phyloP scores from a whole-genome alignment of 2,113 vertebrate genomes.

The Rhynchopsitta pachyrhyncha region DNA sequence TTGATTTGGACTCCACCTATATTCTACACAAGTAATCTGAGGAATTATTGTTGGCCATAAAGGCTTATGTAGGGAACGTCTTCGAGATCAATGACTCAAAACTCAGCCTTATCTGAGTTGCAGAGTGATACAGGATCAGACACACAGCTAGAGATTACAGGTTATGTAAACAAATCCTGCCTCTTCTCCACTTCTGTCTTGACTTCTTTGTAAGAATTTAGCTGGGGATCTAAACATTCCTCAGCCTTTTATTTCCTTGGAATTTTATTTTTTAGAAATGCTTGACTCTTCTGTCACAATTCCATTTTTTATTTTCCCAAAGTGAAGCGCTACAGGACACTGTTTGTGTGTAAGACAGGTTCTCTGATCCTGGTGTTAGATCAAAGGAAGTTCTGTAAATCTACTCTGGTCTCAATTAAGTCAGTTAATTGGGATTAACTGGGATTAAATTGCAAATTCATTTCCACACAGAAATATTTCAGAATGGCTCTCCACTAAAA shows the following conservation, averaged over 20 bases:
- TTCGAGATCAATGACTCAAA: background rate
- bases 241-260: background rate
- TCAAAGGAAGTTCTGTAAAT: background rate
- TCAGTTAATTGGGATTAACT: background rate
- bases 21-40: background rate
- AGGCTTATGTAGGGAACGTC: background rate
- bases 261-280: background rate
- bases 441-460: background rate
- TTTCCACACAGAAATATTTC: background rate
- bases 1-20: background rate
- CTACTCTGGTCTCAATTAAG: background rate
- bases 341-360: background rate
- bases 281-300: background rate
- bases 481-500: background rate
- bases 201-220: background rate
- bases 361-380: background rate
- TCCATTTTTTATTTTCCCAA: background rate
- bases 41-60: background rate
- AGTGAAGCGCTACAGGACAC: background rate
- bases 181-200: background rate
- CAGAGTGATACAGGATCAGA: constrained; percentile 1
- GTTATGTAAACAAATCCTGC: constrained; percentile 1
- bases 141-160: background rate
- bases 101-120: background rate
- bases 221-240: background rate